Evolutionary conservation across 2,113 vertebrate genomes (phyloP), one percentile per base, ranked within the genome.

Genomic region (Erythrocercus mccallii): DNA sequence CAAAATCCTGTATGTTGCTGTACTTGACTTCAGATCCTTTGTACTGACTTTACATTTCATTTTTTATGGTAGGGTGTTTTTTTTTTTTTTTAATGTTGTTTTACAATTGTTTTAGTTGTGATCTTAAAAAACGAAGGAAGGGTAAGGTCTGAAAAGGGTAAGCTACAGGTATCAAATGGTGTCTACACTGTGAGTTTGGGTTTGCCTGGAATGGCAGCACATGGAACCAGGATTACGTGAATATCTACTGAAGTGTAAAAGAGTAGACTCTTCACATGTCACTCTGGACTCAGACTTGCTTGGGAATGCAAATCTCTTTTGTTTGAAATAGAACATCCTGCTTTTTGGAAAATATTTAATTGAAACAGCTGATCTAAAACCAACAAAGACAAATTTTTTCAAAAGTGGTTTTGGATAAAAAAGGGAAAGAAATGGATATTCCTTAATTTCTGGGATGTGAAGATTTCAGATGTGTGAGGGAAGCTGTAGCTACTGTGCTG

Each of bases 251-350:
- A 96, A 97, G 95, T 88, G 93, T 96, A 95, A 98, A 97, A 69
- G 70, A 95, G 89, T 94, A 96, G 84, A 80, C 92, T 97, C 95
- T 96, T 98, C 96, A 95, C 92, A 79, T 58, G 93, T 88, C 86
- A 82, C 96, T 95, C 95, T 97, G 96, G 95, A 96, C 96, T 87
- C 60, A 22, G 97, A 96, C 95, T 96, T 97, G 90, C 92, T 97
- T 92, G 96, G 95, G 97, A 97, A 98, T 97, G 97, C 85, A 97
- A 98, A 97, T 98, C 71, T 95, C 79, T 95, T 92, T 93, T 90
- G 94, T 97, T 97, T 96, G 82, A 98, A 97, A 95, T 27, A 94
- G 84, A 94, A 79, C 93, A 82, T 81, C 91, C 57, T 90, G 51
- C 81, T 97, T 96, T 94, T 95, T 51, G 81, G 84, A 97, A 94